Percentiles rank a stretch among this genome's conserved stretches.
Conservation (phyloP, 92 coral and sea anemone genomes). For the Epizoanthus illoricatus region DNA sequence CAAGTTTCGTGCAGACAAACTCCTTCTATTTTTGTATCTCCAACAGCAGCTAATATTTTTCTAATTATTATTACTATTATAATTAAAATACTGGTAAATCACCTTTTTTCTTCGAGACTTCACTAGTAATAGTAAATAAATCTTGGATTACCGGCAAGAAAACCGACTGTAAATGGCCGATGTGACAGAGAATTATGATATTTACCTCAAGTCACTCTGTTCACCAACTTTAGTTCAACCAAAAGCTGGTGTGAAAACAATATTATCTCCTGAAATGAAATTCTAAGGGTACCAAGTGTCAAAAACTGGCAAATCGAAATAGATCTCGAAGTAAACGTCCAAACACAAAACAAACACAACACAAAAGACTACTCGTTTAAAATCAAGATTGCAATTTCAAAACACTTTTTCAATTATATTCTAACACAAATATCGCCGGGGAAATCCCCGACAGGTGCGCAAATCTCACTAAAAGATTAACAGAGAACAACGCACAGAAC, state of each 20-base stretch:
- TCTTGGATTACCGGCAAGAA: neutral
- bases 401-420: constrained; percentile 5
- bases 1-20: neutral
- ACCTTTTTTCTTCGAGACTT: neutral
- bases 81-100: neutral
- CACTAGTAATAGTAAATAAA: neutral
- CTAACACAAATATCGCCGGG: neutral
- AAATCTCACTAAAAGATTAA: neutral
- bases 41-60: neutral
- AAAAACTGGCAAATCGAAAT: neutral
- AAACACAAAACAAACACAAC: constrained; percentile 2
- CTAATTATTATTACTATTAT: neutral
- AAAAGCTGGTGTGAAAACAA: neutral
- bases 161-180: neutral
- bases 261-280: neutral
- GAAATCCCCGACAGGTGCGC: neutral
- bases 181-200: neutral
- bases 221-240: neutral
- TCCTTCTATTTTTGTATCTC: neutral
- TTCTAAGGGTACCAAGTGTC: neutral
- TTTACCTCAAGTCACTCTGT: neutral
- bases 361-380: neutral
- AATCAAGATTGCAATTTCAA: neutral
- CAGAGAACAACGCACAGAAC: neutral
- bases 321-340: neutral